These are phyloP conservation scores for Lophius americanus DNA, from an alignment of 2,797 vertebrate species.

Conservation along the genomic window DNA sequence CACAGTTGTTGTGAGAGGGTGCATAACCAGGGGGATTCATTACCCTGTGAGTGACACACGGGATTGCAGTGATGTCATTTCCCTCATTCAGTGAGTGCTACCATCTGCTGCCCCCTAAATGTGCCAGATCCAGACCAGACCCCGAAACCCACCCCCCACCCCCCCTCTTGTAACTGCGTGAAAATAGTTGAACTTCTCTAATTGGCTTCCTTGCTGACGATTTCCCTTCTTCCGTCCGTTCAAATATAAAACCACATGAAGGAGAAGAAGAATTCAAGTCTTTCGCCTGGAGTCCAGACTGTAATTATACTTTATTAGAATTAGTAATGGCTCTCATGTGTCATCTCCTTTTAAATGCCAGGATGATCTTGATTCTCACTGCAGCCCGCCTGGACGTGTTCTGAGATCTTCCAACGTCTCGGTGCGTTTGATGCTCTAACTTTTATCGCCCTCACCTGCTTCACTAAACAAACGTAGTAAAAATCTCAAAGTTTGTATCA, in stretches of 20 bases:
- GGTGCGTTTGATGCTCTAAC: neutral
- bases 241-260: constrained; percentile 1
- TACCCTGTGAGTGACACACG: constrained; percentile 65
- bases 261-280: constrained; percentile 2
- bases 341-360: constrained; percentile 23
- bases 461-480: constrained; percentile 5
- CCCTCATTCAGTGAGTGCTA: constrained; percentile 73
- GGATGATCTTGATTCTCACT: constrained; percentile 2
- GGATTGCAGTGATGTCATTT: constrained; percentile 71
- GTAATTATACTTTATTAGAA: constrained; percentile 17
- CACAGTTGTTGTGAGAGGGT: neutral
- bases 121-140: neutral
- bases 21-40: constrained; percentile 60
- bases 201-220: neutral
- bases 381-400: constrained; percentile 3
- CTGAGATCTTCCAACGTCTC: neutral
- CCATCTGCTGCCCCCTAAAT: constrained; percentile 61
- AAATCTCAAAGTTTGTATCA: neutral
- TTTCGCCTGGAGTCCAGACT: constrained; percentile 34
- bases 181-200: neutral
- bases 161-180: constrained; percentile 4
- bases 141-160: constrained; percentile 4
- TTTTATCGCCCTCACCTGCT: neutral
- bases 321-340: constrained; percentile 53
- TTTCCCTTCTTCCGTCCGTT: constrained; percentile 12